A percentile compares a stretch with the other conserved stretches of the same genome.
Evolutionary conservation across 2,113 vertebrate species (phyloP).

Genomic region (Oreochromis niloticus): DNA sequence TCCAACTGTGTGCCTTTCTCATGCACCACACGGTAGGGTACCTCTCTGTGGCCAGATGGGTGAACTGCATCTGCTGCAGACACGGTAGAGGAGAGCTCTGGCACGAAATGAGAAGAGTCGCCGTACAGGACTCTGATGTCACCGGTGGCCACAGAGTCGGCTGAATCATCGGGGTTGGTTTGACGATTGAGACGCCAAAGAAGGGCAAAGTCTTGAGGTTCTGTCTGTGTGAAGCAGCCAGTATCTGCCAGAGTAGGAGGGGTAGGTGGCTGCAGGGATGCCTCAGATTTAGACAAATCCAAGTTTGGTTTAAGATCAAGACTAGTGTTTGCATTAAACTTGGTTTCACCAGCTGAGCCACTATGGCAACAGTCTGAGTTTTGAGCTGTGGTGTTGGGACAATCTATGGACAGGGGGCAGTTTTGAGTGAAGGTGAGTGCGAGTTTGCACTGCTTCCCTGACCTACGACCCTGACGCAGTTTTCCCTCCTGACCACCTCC

Average conservation of each 20-base stretch:
- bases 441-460: slow-evolving; percentile 75
- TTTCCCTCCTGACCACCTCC: slow-evolving; percentile 57
- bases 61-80: slow-evolving; percentile 22
- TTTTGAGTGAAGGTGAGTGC: slow-evolving; percentile 80
- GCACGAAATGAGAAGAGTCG: slow-evolving; percentile 74
- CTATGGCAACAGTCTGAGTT: background rate
- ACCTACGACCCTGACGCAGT: slow-evolving; percentile 63
- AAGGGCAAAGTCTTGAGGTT: slow-evolving; percentile 85
- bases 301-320: background rate
- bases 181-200: slow-evolving; percentile 84
- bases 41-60: slow-evolving; percentile 59
- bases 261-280: background rate
- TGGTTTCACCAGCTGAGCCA: background rate
- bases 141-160: background rate
- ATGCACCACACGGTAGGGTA: slow-evolving; percentile 82
- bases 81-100: slow-evolving; percentile 48
- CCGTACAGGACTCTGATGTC: slow-evolving; percentile 72
- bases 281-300: background rate
- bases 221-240: slow-evolving; percentile 76
- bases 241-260: background rate
- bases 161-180: slow-evolving; percentile 34
- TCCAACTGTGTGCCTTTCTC: slow-evolving; percentile 91
- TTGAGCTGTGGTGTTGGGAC: background rate
- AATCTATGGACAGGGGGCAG: slow-evolving; percentile 11
- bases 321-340: background rate